phyloP scores from a whole-genome alignment of 1,140 invertebrate genomes.

The Episyrphus balteatus region DNA sequence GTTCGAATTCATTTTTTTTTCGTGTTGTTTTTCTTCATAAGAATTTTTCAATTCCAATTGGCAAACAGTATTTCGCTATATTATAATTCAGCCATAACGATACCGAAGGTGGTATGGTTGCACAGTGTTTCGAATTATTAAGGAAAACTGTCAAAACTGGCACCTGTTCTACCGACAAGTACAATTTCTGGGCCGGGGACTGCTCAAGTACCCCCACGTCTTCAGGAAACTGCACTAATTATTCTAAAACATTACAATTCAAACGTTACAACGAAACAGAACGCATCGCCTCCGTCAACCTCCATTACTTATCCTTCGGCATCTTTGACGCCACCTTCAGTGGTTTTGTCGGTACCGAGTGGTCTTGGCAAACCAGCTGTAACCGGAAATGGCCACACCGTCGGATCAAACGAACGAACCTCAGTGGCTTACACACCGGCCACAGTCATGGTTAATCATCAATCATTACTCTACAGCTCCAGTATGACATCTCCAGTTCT shows the following conservation, averaged over 20 bases:
- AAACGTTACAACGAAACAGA: constrained; percentile 1
- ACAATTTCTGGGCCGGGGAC: constrained; percentile 20
- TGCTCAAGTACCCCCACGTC: constrained; percentile 14
- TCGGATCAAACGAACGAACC: too few relatives aligned
- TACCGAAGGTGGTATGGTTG: too few relatives aligned
- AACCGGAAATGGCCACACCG: constrained; percentile 19
- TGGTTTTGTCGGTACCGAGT: neutral
- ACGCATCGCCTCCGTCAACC: constrained; percentile 7
- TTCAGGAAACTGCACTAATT: neutral
- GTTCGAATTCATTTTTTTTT: too few relatives aligned
- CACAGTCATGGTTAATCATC: constrained; percentile 12
- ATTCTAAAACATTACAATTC: constrained; percentile 14
- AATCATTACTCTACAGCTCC: neutral
- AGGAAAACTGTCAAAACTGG: constrained; percentile 17
- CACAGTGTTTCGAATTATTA: neutral
- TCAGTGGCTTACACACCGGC: neutral
- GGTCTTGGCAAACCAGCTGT: constrained; percentile 17
- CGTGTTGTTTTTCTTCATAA: too few relatives aligned
- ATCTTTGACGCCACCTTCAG: neutral
- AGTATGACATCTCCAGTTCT: neutral
- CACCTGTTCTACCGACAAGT: constrained; percentile 24
- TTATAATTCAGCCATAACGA: too few relatives aligned
- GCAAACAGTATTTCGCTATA: too few relatives aligned
- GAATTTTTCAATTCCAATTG: too few relatives aligned
- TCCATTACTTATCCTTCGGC: constrained; percentile 3